phyloP scores from a whole-genome alignment of 1,140 invertebrate species.

The Piezodorus guildinii region DNA sequence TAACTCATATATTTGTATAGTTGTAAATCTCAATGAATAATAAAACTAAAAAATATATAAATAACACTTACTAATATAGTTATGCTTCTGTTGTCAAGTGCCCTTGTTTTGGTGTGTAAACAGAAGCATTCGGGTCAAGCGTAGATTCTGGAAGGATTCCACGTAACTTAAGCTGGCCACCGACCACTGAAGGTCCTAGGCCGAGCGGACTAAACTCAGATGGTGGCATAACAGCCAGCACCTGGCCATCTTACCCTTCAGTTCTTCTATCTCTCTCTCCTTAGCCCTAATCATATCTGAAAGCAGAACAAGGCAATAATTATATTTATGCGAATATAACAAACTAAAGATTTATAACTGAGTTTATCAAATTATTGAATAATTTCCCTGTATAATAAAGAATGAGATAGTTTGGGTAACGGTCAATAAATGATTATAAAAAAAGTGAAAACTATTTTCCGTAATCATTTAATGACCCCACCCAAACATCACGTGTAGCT shows the following conservation, averaged over 20 bases:
- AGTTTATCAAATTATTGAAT: too few relatives aligned
- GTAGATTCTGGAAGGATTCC: slow-evolving; percentile 40
- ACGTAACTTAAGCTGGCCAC: background rate
- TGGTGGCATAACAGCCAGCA: slow-evolving; percentile 80
- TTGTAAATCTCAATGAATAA: background rate
- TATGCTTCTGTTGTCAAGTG: slow-evolving; percentile 24
- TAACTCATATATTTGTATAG: too few relatives aligned
- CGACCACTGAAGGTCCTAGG: slow-evolving; percentile 29
- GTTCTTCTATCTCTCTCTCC: slow-evolving; percentile 80
- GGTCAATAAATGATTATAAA: too few relatives aligned
- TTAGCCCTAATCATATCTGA: slow-evolving; percentile 62
- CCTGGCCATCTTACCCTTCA: slow-evolving; percentile 85
- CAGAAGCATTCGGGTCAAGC: slow-evolving; percentile 82
- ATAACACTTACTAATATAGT: slow-evolving; percentile 6
- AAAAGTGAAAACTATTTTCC: too few relatives aligned
- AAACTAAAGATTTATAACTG: too few relatives aligned
- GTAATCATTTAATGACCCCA: too few relatives aligned
- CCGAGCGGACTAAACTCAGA: slow-evolving; percentile 32
- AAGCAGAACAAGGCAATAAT: slow-evolving; percentile 24
- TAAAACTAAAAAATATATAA: background rate
- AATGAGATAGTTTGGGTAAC: too few relatives aligned
- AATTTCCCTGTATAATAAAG: too few relatives aligned
- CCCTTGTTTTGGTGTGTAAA: slow-evolving; percentile 67
- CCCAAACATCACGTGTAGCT: too few relatives aligned
- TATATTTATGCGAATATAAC: background rate